Conservation (phyloP, 2,888 invertebrate genomes). For the Lycophotia porphyrea region DNA sequence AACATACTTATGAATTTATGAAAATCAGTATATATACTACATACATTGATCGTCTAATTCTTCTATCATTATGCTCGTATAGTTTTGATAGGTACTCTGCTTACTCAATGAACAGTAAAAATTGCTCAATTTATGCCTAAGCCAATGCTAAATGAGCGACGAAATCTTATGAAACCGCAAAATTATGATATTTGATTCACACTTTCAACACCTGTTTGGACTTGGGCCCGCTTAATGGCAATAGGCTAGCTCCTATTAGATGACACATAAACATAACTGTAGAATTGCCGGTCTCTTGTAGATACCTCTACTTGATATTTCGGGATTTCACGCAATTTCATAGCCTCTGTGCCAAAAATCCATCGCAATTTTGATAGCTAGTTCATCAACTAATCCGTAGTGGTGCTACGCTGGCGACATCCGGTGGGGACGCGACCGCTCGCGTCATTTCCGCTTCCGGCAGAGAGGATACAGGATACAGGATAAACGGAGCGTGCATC, state of each 20-base stretch:
- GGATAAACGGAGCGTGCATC: slow-evolving; percentile 82
- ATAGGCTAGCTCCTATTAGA: not conserved
- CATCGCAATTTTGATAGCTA: slow-evolving; percentile 28
- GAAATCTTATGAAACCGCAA: not conserved
- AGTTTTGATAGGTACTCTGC: not conserved
- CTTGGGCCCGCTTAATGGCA: not conserved
- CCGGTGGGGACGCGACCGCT: slow-evolving; percentile 77
- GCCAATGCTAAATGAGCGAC: not conserved
- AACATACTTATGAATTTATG: not conserved
- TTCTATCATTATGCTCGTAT: too few relatives aligned
- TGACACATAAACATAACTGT: not conserved
- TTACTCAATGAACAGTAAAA: not conserved
- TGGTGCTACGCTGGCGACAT: slow-evolving; percentile 80
- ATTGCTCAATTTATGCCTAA: not conserved
- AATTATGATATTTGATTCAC: not conserved
- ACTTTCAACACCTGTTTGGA: not conserved
- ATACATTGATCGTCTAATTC: too few relatives aligned
- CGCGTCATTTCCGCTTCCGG: slow-evolving; percentile 83
- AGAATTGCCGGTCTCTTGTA: not conserved
- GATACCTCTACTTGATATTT: not conserved
- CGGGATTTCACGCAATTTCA: not conserved
- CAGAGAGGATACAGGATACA: slow-evolving; percentile 69
- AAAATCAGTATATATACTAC: not conserved
- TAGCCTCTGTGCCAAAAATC: not conserved
- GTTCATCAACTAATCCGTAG: slow-evolving; percentile 59